phyloP scores from a whole-genome alignment of 2,888 invertebrate genomes.

The Phytoseiulus persimilis region DNA sequence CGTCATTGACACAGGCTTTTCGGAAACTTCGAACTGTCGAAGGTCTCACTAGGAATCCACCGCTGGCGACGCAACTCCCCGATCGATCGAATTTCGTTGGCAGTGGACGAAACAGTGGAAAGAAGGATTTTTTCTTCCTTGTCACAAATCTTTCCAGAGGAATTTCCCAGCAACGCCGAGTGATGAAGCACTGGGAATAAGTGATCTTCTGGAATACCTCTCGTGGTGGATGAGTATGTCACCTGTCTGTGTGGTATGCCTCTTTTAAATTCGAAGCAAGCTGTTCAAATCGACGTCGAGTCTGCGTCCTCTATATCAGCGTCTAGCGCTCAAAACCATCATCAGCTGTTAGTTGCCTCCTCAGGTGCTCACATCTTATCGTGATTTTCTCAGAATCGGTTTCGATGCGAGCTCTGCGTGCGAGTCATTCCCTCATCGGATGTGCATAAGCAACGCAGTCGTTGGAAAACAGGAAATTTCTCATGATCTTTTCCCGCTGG shows the following conservation, averaged over 20 bases:
- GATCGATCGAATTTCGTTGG: background rate
- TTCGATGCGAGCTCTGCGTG: background rate
- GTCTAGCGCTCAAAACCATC: background rate
- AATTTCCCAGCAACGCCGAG: background rate
- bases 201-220: background rate
- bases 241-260: background rate
- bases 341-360: background rate
- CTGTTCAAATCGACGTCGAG: background rate
- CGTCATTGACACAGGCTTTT: background rate
- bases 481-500: background rate
- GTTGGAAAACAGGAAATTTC: background rate
- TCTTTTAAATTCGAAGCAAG: background rate
- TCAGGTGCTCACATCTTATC: background rate
- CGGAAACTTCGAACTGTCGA: background rate
- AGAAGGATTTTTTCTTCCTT: background rate
- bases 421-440: background rate
- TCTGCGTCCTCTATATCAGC: background rate
- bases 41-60: background rate
- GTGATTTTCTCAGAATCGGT: background rate
- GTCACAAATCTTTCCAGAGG: background rate
- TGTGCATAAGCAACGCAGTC: background rate
- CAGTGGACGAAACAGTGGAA: background rate
- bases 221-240: background rate
- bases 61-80: background rate
- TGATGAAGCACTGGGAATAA: background rate